Evolutionary conservation across 1,140 invertebrate species (phyloP), one percentile per base, ranked within the genome.

Genomic region (Drosophila simulans): DNA sequence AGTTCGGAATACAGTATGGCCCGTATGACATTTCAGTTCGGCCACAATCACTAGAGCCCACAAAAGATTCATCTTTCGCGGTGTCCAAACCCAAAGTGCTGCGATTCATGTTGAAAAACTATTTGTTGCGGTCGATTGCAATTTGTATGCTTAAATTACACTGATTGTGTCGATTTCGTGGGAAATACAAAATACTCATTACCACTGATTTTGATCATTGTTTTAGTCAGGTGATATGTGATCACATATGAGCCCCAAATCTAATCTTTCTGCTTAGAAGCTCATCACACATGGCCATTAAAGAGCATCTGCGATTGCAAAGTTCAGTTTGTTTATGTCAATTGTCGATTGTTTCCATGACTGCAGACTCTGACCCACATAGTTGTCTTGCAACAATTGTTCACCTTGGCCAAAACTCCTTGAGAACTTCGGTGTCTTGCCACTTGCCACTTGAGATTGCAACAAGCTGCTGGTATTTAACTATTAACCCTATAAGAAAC

Each of bases 391-490:
- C 27, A 20, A 70, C 35, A 70, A 70, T 70, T 43, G 42, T 12
- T 43, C 64, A 55, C 66, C 66, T 57, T 70, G 66, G 43, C 66
- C 66, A 52, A 70, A 70, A 49, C 66, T 70, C 66, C 66, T 70
- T 70, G 35, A 49, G 51, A 57, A n/a, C 27, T 37, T 25, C n/a
- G 22, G 12, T n/a, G 12, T 5, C 37, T 13, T 34, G 64, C 11
- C 5, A 54, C 22, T 55, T 69, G 66, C 43, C 64, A 69, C 42
- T 69, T 70, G 40, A 68, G 27, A 27, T 69, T 55, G 64, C 49
- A 34, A 25, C 17, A 31, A 69, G 63, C 20, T 39, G 34, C 5
- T 45, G 13, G 7, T 25, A 40, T 49, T 40, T 22, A n/a, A 12
- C 31, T 49, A 12, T 65, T 65, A 68, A 65, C 27, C 20, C 20